Conservation (phyloP, 1,140 invertebrate genomes). For the Microplitis mediator region DNA sequence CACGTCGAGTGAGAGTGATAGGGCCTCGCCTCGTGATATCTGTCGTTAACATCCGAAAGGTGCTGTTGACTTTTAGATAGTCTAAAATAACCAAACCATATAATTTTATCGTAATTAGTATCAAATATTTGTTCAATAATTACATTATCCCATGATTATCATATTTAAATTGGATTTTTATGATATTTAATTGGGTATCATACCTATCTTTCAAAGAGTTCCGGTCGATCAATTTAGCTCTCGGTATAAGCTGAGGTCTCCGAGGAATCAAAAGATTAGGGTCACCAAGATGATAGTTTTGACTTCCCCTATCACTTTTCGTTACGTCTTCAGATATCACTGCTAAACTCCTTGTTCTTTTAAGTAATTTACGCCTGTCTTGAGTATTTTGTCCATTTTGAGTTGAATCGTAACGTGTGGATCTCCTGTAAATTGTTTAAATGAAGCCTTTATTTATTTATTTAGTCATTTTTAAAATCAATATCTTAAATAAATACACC, state of each 20-base stretch:
- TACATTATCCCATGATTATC: too few species aligned
- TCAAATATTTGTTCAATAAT: background rate
- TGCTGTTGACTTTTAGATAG: conserved; percentile 60
- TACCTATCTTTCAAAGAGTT: conserved; percentile 74
- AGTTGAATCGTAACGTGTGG: conserved; percentile 43
- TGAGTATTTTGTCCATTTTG: conserved; percentile 44
- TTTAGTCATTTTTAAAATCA: too few species aligned
- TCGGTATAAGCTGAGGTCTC: conserved; percentile 76
- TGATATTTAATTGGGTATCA: background rate
- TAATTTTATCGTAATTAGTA: background rate
- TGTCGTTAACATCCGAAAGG: conserved; percentile 54
- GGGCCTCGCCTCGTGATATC: conserved; percentile 46
- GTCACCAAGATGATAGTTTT: conserved; percentile 45
- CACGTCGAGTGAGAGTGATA: conserved; percentile 53
- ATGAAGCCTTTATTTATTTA: background rate
- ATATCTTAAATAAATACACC: background rate
- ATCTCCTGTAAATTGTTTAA: conserved; percentile 31
- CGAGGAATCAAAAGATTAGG: conserved; percentile 65
- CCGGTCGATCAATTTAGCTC: conserved; percentile 76
- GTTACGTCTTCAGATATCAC: conserved; percentile 78
- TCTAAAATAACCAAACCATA: conserved; percentile 35
- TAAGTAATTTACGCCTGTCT: conserved; percentile 67
- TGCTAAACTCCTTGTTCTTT: conserved; percentile 75
- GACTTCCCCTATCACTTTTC: conserved; percentile 49
- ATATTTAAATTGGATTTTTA: too few species aligned